Base-by-base conservation (phyloP, 2,113 vertebrate species). In the Hemichromis elongatus region DNA sequence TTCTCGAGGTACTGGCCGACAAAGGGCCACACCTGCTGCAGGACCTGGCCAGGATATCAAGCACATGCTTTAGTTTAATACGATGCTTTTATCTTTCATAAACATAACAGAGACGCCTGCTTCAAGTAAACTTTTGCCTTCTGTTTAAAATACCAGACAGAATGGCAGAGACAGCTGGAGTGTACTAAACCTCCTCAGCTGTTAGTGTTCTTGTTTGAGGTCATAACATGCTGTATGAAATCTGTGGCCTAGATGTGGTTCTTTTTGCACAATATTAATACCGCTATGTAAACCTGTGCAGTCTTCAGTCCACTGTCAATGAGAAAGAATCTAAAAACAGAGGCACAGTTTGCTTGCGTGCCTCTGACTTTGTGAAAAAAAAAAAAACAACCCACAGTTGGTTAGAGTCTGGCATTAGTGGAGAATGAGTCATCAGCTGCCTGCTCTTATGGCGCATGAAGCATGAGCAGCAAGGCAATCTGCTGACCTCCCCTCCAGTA, bases 1-100 rank as follows among this genome's bases (percentile, higher is more conserved):
- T 97, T 98, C 93, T 98, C 97, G 50, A 97, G 91, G 79, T 97
- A 98, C 83, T 98, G 97, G 7, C 98, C 97, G 1, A 99, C 95
- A 80, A 97, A 99, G 0, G 98, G 98, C 98, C 98, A 99, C 37
- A 97, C 96, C 88, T 98, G 98, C 42, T 97, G 96, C 84, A 98
- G 92, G 24, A 99, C 95, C 98, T 99, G 85, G 12, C 21, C 59
- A 40, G 28, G 8, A 11, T 56, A 81, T 2, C 6, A 42, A 82
- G 14, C 7, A 80, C 9, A 47, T 5, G 40, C n/a, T 45, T 26
- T 26, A 59, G 28, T 45, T 26, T 26, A 59, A 47, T 12, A 19
- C 9, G 1, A 33, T 56, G 37, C 13, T 79, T 77, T 84, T 26
- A 19, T 54, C 5, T 37, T n/a, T 59, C 7, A 53, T 14, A 57